phyloP scores from a whole-genome alignment of 2,113 vertebrate species.

The Sterna hirundo region DNA sequence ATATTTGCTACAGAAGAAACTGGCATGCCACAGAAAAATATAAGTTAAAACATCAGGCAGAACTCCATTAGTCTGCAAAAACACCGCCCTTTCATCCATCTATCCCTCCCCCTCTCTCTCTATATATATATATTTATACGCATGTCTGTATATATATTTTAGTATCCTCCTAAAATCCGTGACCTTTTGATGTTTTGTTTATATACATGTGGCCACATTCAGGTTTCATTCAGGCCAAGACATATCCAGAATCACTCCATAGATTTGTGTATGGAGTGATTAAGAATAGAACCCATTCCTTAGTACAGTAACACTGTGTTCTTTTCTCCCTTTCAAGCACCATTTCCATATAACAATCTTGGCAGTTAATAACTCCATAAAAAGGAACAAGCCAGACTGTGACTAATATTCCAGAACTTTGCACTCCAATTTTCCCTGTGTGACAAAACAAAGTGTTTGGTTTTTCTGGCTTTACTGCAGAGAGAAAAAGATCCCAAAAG shows the following conservation, averaged over 20 bases:
- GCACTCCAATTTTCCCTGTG: constrained; percentile 47
- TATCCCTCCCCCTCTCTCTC: not conserved
- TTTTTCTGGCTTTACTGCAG: constrained; percentile 56
- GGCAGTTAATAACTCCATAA: constrained; percentile 61
- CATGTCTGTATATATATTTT: not conserved
- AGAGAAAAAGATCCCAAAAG: constrained; percentile 47
- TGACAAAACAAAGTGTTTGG: constrained; percentile 64
- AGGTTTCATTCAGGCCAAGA: constrained; percentile 24
- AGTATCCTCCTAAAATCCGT: not conserved
- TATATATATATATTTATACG: not conserved
- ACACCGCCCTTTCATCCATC: not conserved
- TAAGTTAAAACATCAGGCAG: not conserved
- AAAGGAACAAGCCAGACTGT: constrained; percentile 64
- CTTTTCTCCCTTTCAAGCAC: constrained; percentile 59
- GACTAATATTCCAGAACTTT: constrained; percentile 72
- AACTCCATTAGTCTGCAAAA: not conserved
- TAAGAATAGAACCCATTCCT: constrained; percentile 39
- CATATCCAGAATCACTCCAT: constrained; percentile 22
- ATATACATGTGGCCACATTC: not conserved
- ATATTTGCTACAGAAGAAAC: constrained; percentile 2
- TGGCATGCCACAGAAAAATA: not conserved
- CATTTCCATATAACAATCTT: constrained; percentile 66
- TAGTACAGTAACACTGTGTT: constrained; percentile 58
- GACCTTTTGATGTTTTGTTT: constrained; percentile 22
- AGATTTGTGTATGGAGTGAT: not conserved